phyloP scores from a whole-genome alignment of 1,140 invertebrate species.

The Papilio machaon region DNA sequence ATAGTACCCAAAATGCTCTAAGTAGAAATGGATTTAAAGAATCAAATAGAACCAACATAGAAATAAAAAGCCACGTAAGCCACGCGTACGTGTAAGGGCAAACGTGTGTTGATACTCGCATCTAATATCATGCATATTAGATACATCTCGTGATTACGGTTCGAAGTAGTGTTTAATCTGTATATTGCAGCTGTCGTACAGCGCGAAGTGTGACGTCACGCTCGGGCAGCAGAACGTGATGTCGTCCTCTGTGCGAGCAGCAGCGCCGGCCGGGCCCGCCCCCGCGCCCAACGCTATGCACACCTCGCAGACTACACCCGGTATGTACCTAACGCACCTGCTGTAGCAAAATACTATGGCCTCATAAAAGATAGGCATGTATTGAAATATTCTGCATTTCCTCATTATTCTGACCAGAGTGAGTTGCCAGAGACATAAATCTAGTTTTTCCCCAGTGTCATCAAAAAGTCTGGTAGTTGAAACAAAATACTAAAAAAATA shows the following conservation, averaged over 20 bases:
- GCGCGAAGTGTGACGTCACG: slow-evolving; percentile 33
- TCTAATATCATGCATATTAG: not conserved
- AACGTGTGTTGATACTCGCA: not conserved
- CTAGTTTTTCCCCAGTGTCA: not conserved
- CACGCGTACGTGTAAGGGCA: not conserved
- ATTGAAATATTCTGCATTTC: not conserved
- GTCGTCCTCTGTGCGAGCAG: slow-evolving; percentile 74
- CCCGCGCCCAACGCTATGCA: slow-evolving; percentile 66
- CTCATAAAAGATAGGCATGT: not conserved
- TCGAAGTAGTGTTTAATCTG: not conserved
- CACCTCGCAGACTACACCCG: slow-evolving; percentile 67
- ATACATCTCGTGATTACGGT: not conserved
- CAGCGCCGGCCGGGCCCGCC: slow-evolving; percentile 55
- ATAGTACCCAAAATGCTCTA: too few relatives aligned
- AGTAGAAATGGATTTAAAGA: too few relatives aligned
- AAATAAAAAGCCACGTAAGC: too few relatives aligned
- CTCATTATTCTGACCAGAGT: not conserved
- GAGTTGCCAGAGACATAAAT: not conserved
- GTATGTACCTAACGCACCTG: slow-evolving; percentile 44
- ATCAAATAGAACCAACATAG: too few relatives aligned
- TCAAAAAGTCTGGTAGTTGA: not conserved
- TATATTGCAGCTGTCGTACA: slow-evolving; percentile 34
- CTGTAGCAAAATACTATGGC: too few relatives aligned
- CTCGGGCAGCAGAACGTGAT: slow-evolving; percentile 57
- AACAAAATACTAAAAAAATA: slow-evolving; percentile 1